phyloP scores from a whole-genome alignment of 2,888 invertebrate species.

The Sarcophaga subvicina region DNA sequence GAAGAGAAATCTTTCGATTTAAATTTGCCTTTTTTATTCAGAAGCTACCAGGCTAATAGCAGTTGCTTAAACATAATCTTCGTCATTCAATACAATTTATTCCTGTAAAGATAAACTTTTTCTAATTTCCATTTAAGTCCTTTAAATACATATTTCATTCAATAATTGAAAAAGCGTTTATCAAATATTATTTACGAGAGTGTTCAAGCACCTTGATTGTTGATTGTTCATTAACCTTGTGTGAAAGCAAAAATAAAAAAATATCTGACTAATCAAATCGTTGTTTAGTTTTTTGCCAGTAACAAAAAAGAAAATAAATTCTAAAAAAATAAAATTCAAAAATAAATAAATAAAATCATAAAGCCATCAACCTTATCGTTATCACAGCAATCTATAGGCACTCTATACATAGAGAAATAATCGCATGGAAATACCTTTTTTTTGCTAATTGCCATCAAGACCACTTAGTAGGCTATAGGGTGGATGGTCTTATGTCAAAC shows the following conservation, averaged over 20 bases:
- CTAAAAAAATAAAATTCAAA: not conserved
- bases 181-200: not conserved
- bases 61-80: too few relatives aligned
- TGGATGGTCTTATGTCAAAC: too few relatives aligned
- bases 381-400: not conserved
- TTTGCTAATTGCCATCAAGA: too few relatives aligned
- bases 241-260: not conserved
- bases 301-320: not conserved
- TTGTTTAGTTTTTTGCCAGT: not conserved
- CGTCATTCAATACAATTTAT: too few relatives aligned
- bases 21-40: too few relatives aligned
- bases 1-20: too few relatives aligned
- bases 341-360: not conserved
- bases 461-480: too few relatives aligned
- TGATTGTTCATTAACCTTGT: not conserved
- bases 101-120: too few relatives aligned
- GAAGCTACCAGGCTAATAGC: too few relatives aligned
- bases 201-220: not conserved
- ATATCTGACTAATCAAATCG: not conserved
- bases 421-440: too few relatives aligned
- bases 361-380: not conserved
- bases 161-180: not conserved
- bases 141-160: not conserved
- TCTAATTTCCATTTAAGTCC: not conserved
- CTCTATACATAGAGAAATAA: not conserved